These are phyloP conservation scores for Irena cyanogastra DNA, from an alignment of 2,113 vertebrate species.

Conservation along the genomic window DNA sequence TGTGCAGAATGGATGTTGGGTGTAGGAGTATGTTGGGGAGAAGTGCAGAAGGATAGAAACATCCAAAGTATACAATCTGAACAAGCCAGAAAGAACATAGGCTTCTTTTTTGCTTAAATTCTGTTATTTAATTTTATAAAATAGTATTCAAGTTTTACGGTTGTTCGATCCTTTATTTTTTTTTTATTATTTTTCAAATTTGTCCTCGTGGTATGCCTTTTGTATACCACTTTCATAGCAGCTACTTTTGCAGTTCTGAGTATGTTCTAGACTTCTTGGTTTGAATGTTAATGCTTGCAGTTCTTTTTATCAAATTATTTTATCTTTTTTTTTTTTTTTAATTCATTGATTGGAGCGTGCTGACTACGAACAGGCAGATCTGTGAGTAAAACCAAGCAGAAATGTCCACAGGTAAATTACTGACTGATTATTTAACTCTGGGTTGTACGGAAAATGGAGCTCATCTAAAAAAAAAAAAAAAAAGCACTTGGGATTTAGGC, in stretches of 20 bases:
- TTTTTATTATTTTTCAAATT: background rate
- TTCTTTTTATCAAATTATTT: background rate
- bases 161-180: background rate
- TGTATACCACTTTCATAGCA: background rate
- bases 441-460: background rate
- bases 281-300: background rate
- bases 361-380: background rate
- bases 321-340: background rate
- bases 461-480: background rate
- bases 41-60: background rate
- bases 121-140: background rate
- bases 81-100: background rate
- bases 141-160: background rate
- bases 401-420: background rate
- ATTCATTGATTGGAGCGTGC: background rate
- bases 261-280: background rate
- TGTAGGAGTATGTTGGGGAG: background rate
- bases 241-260: background rate
- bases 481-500: background rate
- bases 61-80: background rate
- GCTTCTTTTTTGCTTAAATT: background rate
- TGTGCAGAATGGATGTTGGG: background rate
- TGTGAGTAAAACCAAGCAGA: background rate
- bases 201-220: background rate
- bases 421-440: background rate